Base-by-base conservation (phyloP, 1,140 invertebrate genomes). In the Mactra quadrangularis region DNA sequence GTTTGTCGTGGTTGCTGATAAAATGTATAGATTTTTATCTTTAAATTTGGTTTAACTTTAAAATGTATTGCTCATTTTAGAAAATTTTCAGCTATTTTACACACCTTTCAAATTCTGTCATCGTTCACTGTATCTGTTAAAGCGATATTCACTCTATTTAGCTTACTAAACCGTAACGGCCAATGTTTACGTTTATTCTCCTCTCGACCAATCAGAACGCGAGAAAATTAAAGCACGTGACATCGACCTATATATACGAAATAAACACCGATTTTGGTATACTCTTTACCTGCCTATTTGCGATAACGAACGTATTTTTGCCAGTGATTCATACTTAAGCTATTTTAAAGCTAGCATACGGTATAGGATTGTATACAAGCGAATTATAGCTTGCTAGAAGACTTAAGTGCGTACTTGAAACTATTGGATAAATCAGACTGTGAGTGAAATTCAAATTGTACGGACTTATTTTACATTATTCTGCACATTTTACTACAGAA, bases 211-310 rank as follows among this genome's bases (percentile, higher is more conserved):
- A 76, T 76, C 74, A 62, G 7, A 76, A 27, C 13, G 17, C 31
- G n/a, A 7, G 33, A 15, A 29, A 76, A 62, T 0, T 52, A 31
- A 31, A 33, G 29, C 74, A 76, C 59, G 57, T 76, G 74, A 60
- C 45, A 31, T 15, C 19, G 74, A 15, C 57, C 25, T 57, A 76
- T 76, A 76, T 31, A 76, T 29, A 50, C 74, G 59, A 62, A 9
- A 55, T 76, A 76, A 60, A 76, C 55, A 76, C 31, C 29, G 55
- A 27, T 9, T 27, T 68, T 50, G 17, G 41, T n/a, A 50, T 50
- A 68, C 47, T 47, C 38, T 25, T 68, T 31, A 9, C 22, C 27
- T 47, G 64, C 45, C 41, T 15, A 19, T 52, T 47, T 31, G 31
- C 17, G 27, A 27, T 7, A 6, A 6, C 15, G 38, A 15, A n/a